Base-by-base conservation (phyloP, 2,797 vertebrate genomes). In the Scolopax bukidnonensis region DNA sequence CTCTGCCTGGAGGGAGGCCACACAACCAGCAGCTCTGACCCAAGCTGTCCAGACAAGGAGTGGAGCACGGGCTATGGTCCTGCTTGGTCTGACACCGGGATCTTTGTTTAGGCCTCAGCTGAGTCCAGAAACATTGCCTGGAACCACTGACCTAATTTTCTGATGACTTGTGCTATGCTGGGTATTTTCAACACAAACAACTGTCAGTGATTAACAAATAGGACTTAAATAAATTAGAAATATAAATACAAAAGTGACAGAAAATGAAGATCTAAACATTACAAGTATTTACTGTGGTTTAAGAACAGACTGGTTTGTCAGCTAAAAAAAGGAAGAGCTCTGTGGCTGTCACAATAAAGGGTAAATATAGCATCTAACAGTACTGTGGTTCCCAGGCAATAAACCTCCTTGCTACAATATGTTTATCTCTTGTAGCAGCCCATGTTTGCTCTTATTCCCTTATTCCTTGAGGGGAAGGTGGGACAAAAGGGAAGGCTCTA, bases 371-470 rank as follows among this genome's bases (percentile, higher is more conserved):
- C 38, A 76, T 36, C 82, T 68, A 74, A 67, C 70, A 89, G 70
- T 24, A 53, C 78, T 83, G 67, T 38, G 79, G 78, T 85, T 91
- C 82, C 91, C 87, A 96, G 75, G 91, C 87, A 94, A 92, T 92
- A 76, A 92, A 25, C 74, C 84, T 84, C 78, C 81, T 95, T 84
- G 84, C 81, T 84, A 75, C 70, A 71, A 9, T 48, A 51, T 81
- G 67, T 76, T 87, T 95, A 50, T 89, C 56, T 84, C 82, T 89
- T 43, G 50, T 2, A 89, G 75, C 82, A 84, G 75, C 45, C 75
- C 51, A 43, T 47, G 38, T 84, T 80, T 93, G 48, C 38, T 84
- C 60, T 36, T 16, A 75, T 48, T 23, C 43, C 16, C 30, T 84
- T 68, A 28, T 27, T 86, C 43, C 63, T 27, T 47, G 30, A 69